Percentiles rank a stretch among this genome's conserved stretches.
Evolutionary conservation across 2,888 invertebrate genomes (phyloP).

Genomic region (Andrena trimmerana): DNA sequence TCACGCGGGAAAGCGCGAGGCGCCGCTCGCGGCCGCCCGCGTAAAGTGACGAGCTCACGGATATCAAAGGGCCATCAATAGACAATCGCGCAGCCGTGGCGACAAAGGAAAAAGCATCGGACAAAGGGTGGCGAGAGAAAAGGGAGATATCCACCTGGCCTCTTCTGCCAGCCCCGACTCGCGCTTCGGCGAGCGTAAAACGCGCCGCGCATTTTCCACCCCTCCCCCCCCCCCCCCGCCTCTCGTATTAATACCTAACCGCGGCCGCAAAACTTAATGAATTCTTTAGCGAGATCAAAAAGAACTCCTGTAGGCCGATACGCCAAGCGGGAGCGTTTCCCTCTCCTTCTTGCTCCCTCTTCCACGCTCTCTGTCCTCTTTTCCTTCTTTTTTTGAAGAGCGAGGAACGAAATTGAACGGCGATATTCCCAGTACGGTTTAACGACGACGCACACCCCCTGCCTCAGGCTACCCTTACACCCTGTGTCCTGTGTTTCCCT

Average conservation of each 20-base stretch:
- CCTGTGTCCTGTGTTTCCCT: constrained; percentile 68
- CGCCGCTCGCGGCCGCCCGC: constrained; percentile 18
- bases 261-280: constrained; percentile 84
- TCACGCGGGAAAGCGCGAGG: constrained; percentile 3
- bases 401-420: constrained; percentile 78
- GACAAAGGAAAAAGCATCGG: constrained; percentile 55
- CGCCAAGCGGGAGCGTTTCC: constrained; percentile 48
- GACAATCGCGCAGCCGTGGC: constrained; percentile 59
- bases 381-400: constrained; percentile 59
- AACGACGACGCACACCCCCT: constrained; percentile 75
- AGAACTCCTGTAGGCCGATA: constrained; percentile 76
- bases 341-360: constrained; percentile 4
- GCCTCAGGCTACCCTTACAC: constrained; percentile 55
- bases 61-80: constrained; percentile 71
- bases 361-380: constrained; percentile 11
- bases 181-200: constrained; percentile 79
- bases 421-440: constrained; percentile 81
- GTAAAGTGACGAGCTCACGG: constrained; percentile 47
- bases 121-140: constrained; percentile 67
- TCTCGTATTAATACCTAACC: constrained; percentile 83
- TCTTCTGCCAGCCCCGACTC: constrained; percentile 57
- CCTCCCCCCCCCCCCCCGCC: constrained; percentile 50
- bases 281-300: constrained; percentile 85
- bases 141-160: constrained; percentile 65
- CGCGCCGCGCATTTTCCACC: constrained; percentile 80